Evolutionary conservation across 2,113 vertebrate species (phyloP).

Genomic region (Dasyornis broadbenti): DNA sequence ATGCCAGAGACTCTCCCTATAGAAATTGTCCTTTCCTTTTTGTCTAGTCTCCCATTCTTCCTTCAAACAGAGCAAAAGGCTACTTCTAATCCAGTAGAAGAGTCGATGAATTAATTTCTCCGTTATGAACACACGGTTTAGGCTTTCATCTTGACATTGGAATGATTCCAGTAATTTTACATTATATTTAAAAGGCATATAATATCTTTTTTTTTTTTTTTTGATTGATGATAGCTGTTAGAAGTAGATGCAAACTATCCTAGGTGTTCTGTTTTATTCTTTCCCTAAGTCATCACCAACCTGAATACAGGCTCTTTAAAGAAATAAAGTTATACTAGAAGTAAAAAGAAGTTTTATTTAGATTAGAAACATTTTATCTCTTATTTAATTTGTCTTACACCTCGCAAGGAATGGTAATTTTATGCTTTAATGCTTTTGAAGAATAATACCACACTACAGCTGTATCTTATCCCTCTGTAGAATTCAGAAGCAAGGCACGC

Average conservation of each 20-base stretch:
- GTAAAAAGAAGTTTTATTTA: not conserved
- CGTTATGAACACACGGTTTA: not conserved
- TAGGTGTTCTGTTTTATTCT: not conserved
- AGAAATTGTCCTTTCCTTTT: not conserved
- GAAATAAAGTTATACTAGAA: not conserved
- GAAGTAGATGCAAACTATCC: not conserved
- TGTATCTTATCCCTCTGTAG: not conserved
- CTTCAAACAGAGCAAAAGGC: not conserved
- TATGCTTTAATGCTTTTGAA: constrained; percentile 3
- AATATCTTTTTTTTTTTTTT: not conserved
- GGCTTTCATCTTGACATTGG: not conserved
- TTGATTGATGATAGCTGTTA: not conserved
- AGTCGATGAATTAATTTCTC: not conserved
- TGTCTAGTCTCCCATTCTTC: not conserved
- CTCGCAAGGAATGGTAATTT: not conserved
- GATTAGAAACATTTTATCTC: not conserved
- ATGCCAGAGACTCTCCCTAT: not conserved
- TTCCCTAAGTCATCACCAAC: not conserved
- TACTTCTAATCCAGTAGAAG: not conserved
- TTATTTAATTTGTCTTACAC: not conserved
- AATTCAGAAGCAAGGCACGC: not conserved
- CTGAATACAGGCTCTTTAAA: not conserved
- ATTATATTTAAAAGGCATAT: not conserved
- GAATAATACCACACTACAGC: not conserved
- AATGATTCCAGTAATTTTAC: not conserved